Evolutionary conservation across 2,797 vertebrate species (phyloP), one percentile per base, ranked within the genome.

Genomic region (Darevskia nairensis): DNA sequence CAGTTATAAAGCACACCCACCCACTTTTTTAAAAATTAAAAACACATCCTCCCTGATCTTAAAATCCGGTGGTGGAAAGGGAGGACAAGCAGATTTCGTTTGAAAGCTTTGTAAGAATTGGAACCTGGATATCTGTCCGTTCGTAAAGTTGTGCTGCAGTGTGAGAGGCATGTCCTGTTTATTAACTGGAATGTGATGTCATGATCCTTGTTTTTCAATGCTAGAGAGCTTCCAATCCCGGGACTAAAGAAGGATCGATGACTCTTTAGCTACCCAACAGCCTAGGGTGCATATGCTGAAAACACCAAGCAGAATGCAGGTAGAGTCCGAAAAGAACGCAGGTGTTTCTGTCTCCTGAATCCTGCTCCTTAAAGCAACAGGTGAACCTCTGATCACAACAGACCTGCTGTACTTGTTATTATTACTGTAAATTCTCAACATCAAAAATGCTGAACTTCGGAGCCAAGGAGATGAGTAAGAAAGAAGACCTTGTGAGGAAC

Each of bases 371-470:
- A 35, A 61, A 41, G 64, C 66, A 4, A 9, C 13, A 61, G 21
- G 8, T 59, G 39, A 7, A 19, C 27, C 27, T 66, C 32, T 25
- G 55, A 19, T 41, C 50, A 6, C 85, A 35, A 66, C 35, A 66
- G 77, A 80, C 39, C 55, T 68, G 81, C 89, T 68, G 68, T 55
- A 35, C 10, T 68, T 74, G n/a, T n/a, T n/a, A 23, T 32, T 61
- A 23, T 32, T 59, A 85, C 89, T 90, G 86, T 81, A 88, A 81
- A 85, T 21, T 29, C 19, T 77, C 13, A 13, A 77, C 84, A 78
- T 86, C 84, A 44, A 61, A 89, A 80, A 88, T 85, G 89, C 89
- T 88, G 86, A 85, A 85, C 9, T 19, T 69, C 6, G 64, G 77
- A 69, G 78, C 21, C 21, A n/a, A 61, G 69, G 15, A 11, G 5